These are phyloP conservation scores for Drosophila austrosaltans DNA, from an alignment of 2,888 invertebrate genomes.

Conservation along the genomic window DNA sequence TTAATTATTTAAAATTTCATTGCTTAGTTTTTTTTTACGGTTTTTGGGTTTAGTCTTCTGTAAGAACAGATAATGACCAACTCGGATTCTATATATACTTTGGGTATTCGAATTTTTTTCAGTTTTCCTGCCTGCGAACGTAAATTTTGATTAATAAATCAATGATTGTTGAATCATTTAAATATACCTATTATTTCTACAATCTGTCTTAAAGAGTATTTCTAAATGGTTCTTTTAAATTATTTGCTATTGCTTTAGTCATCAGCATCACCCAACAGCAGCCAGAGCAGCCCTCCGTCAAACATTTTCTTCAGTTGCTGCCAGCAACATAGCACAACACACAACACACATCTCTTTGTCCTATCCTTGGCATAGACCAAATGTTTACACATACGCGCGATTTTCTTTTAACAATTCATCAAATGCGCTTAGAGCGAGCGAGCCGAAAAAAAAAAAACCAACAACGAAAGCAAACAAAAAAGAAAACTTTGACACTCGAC, in stretches of 20 bases:
- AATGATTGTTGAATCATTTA: not conserved
- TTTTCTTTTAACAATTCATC: constrained; percentile 79
- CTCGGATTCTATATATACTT: too few species aligned
- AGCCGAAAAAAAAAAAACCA: constrained; percentile 46
- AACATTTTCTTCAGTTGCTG: constrained; percentile 19
- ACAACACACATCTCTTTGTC: constrained; percentile 17
- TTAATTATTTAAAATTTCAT: not conserved
- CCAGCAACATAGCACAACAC: not conserved
- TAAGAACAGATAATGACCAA: too few species aligned
- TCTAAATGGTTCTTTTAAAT: not conserved
- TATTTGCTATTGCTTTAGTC: constrained; percentile 48
- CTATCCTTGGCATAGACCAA: constrained; percentile 58
- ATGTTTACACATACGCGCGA: constrained; percentile 76
- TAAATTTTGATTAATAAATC: not conserved
- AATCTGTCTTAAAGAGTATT: not conserved
- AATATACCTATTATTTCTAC: not conserved
- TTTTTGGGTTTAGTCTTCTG: not conserved
- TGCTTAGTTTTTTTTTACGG: not conserved
- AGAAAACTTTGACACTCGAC: constrained; percentile 74
- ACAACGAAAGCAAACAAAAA: constrained; percentile 13
- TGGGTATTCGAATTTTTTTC: too few species aligned
- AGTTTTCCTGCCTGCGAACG: too few species aligned
- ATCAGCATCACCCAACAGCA: constrained; percentile 60
- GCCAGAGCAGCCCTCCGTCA: constrained; percentile 44
- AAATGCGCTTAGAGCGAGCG: constrained; percentile 72